Evolutionary conservation across 1,140 invertebrate genomes (phyloP).

Genomic region (Homalodisca vitripennis): DNA sequence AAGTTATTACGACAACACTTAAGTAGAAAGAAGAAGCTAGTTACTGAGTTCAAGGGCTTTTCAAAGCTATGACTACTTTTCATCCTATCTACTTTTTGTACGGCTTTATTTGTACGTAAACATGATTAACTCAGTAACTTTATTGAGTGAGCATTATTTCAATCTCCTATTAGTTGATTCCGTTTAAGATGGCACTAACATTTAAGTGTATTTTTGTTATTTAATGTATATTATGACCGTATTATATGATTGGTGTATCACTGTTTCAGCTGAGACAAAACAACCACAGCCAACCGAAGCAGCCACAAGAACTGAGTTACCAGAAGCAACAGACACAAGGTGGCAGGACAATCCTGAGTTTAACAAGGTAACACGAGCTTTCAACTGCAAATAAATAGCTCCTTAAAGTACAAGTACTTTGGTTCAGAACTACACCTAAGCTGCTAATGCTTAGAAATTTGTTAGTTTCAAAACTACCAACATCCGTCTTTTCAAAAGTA

Average conservation of each 20-base stretch:
- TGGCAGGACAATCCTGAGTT: slow-evolving; percentile 12
- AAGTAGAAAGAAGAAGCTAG: no score
- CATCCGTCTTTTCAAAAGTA: not conserved
- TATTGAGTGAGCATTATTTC: no score
- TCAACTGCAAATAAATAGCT: not conserved
- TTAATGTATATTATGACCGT: not conserved
- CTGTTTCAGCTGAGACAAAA: not conserved
- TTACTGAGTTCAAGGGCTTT: no score
- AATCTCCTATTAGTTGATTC: not conserved
- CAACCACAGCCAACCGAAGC: not conserved
- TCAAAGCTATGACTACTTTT: no score
- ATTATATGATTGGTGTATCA: not conserved
- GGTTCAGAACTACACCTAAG: not conserved
- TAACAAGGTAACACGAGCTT: slow-evolving; percentile 2
- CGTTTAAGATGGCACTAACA: not conserved
- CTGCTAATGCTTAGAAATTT: not conserved
- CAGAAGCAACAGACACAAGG: not conserved
- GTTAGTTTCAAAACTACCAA: not conserved
- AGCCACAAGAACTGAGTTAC: not conserved
- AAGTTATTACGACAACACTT: no score
- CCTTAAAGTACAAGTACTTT: not conserved
- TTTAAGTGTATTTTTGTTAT: not conserved
- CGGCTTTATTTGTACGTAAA: no score
- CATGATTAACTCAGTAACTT: no score
- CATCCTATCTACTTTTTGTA: no score